Conservation (phyloP, 2,113 vertebrate species). For the Lipophrys pholis region DNA sequence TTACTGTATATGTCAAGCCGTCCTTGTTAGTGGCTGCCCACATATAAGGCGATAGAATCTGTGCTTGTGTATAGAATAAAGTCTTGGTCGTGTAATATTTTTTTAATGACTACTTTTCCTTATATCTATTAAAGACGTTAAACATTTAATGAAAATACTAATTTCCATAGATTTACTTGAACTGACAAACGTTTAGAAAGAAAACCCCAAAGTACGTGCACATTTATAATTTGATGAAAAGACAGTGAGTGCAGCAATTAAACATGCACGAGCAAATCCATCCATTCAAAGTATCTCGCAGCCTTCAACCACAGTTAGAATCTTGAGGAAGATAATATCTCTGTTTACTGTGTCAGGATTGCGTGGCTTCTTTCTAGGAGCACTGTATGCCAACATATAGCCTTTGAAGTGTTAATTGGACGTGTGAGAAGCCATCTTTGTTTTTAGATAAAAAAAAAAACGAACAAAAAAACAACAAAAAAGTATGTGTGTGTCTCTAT, state of each 20-base stretch:
- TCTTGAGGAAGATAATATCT: constrained; percentile 65
- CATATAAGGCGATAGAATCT: background rate
- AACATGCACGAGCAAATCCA: constrained; percentile 16
- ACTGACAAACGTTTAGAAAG: constrained; percentile 16
- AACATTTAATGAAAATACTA: background rate
- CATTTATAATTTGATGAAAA: constrained; percentile 53
- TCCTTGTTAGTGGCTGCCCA: background rate
- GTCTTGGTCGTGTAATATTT: background rate
- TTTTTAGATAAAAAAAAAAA: constrained; percentile 49
- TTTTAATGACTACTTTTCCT: background rate
- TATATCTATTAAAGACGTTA: constrained; percentile 12
- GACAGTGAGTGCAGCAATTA: constrained; percentile 15
- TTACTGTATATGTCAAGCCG: background rate
- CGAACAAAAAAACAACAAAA: background rate
- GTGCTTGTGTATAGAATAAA: too few species aligned
- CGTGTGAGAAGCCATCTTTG: constrained; percentile 75
- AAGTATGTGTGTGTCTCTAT: constrained; percentile 10
- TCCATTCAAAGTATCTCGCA: constrained; percentile 14
- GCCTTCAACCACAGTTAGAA: constrained; percentile 35
- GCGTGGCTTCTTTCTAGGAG: constrained; percentile 60
- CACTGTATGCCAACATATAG: constrained; percentile 43
- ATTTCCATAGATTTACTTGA: constrained; percentile 5
- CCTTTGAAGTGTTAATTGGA: constrained; percentile 82
- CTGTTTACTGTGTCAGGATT: constrained; percentile 71
- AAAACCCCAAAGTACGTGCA: background rate